Base-by-base conservation (phyloP, 2,888 invertebrate species). In the Zaprionus bogoriensis region DNA sequence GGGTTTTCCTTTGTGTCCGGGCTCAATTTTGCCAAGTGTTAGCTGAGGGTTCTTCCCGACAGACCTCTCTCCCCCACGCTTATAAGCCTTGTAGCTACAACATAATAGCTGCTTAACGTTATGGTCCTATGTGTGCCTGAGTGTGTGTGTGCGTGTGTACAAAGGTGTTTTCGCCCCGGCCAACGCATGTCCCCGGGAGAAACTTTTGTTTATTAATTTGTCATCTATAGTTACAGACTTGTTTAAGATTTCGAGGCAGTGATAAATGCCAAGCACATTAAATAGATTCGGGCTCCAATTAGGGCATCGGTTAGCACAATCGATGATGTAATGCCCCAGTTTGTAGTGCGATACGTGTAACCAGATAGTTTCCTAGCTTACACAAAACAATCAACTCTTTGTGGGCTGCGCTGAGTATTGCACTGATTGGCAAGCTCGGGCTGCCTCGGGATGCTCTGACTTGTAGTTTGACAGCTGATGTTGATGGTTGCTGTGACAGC, bases 131-230 rank as follows among this genome's bases (percentile, higher is more conserved):
- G 42, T 58, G 27, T 38, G 36, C 30, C 7, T 19, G 32, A 30
- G 10, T 44, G 52, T 47, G 22, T 32, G 12, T 48, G 47, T 62
- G 59, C 42, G 47, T 51, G 36, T 52, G 38, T 10, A 42, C 32
- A 54, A 71, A 72, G 67, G 53, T 67, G 72, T 42, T 59, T 38
- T 9, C 47, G n/a, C 38, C 45, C n/a, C n/a, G n/a, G n/a, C n/a
- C n/a, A n/a, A n/a, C n/a, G n/a, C 59, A 64, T 47, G 70, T 66
- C 64, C 64, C 60, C 42, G 60, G 53, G 72, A 58, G 51, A 67
- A 74, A 76, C 81, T 78, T 78, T 78, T 78, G 78, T 74, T 84
- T 82, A 84, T 84, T 78, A 78, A 78, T 84, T 84, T 82, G 74
- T 76, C 69, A 75, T 63, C 39, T 44, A 60, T 30, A 53, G 58